phyloP scores from a whole-genome alignment of 1,140 invertebrate genomes.

The Heliconius congener region DNA sequence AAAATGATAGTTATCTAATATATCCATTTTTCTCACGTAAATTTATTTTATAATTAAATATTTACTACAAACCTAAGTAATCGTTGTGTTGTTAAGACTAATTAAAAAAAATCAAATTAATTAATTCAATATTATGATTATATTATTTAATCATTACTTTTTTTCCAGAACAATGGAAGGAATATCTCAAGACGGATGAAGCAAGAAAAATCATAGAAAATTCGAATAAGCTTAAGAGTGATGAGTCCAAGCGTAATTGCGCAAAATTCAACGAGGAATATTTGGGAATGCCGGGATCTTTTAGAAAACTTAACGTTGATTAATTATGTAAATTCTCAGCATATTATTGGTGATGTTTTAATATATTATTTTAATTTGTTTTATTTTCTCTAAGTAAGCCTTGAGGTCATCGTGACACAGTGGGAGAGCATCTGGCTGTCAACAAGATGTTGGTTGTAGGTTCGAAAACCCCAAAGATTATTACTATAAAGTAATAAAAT shows the following conservation, averaged over 20 bases:
- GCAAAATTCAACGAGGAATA: conserved; percentile 65
- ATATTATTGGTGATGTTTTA: background rate
- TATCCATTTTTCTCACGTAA: too few relatives aligned
- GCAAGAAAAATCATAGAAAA: conserved; percentile 49
- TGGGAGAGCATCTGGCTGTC: too few relatives aligned
- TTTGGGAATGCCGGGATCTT: conserved; percentile 49
- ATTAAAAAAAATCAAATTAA: too few relatives aligned
- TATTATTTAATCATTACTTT: background rate
- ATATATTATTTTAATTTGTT: background rate
- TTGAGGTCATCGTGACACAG: too few relatives aligned
- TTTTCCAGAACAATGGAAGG: conserved; percentile 59
- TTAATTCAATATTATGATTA: too few relatives aligned
- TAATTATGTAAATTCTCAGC: conserved; percentile 30
- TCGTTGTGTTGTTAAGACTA: too few relatives aligned
- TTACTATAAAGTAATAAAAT: too few relatives aligned
- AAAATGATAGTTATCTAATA: too few relatives aligned
- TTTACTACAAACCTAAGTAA: too few relatives aligned
- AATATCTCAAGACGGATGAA: conserved; percentile 50
- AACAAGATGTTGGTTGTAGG: too few relatives aligned
- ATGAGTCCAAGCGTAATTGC: conserved; percentile 57
- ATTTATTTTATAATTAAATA: too few relatives aligned
- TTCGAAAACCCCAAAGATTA: too few relatives aligned
- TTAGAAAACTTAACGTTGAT: conserved; percentile 54
- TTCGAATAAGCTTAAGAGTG: conserved; percentile 52
- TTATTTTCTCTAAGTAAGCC: background rate